phyloP scores from a whole-genome alignment of 2,888 invertebrate species.

The Ceraclea dissimilis region DNA sequence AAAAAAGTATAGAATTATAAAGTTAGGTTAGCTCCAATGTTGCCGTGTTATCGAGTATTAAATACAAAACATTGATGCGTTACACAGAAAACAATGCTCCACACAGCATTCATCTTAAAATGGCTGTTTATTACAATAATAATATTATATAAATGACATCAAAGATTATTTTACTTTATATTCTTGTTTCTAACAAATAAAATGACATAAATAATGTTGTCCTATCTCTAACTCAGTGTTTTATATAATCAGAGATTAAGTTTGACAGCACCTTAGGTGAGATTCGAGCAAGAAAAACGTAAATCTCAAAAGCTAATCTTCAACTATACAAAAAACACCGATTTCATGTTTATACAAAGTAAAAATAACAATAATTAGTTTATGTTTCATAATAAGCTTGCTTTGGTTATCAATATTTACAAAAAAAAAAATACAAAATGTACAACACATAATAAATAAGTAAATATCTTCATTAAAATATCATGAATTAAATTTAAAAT shows the following conservation, averaged over 20 bases:
- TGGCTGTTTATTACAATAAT: conserved; percentile 7
- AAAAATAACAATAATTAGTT: conserved; percentile 17
- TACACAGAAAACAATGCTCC: conserved; percentile 23
- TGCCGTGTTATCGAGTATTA: conserved; percentile 17
- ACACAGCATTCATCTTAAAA: conserved; percentile 17
- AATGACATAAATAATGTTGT: conserved; percentile 13
- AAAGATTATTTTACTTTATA: conserved; percentile 11
- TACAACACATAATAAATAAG: too few relatives aligned
- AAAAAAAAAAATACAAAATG: too few relatives aligned
- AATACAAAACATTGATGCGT: conserved; percentile 25
- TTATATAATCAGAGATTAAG: background rate
- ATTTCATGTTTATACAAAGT: conserved; percentile 13
- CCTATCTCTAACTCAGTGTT: conserved; percentile 11
- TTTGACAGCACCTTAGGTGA: background rate
- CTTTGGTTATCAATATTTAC: conserved; percentile 19
- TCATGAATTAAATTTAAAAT: too few relatives aligned
- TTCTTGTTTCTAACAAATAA: conserved; percentile 21
- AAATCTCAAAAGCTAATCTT: background rate
- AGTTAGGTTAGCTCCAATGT: background rate
- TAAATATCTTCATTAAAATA: too few relatives aligned
- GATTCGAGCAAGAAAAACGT: too few relatives aligned
- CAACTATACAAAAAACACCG: background rate
- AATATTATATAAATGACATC: conserved; percentile 16
- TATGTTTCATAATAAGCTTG: conserved; percentile 22
- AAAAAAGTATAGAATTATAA: background rate